Base-by-base conservation (phyloP, 2,888 invertebrate species). In the Hylaea fasciaria region DNA sequence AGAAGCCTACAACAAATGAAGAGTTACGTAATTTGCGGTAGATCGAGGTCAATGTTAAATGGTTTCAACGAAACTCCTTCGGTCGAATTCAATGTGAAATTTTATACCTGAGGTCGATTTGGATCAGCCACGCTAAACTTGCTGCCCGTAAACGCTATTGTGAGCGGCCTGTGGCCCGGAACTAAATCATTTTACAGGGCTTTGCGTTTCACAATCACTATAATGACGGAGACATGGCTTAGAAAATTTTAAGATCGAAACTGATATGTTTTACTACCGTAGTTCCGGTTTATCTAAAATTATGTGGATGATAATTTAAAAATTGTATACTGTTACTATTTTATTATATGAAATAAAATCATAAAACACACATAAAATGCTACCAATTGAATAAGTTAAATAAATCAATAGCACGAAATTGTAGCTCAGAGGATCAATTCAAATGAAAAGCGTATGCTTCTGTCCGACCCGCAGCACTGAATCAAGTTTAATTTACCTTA, bases 41-140 rank as follows among this genome's bases (percentile, higher is more conserved):
- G 49, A 63, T 53, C 54, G 48, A 68, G 74, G 73, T 71, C 71
- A 71, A 67, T 70, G 71, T 67, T 70, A 70, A 70, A 74, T 64
- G 58, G 65, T 70, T 63, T 65, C 53, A 46, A 60, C 58, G 28
- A 63, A 64, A 62, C 47, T 64, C 37, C 54, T 47, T 51, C 55
- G 41, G 55, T 56, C 59, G 49, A 66, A 59, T 63, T 59, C 37
- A 16, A 28, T 13, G 50, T 60, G 59, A 48, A 60, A 60, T 60
- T 61, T 37, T 56, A 61, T 56, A 56, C 51, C 51, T 56, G 29
- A 52, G 39, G 41, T 48, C 51, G 56, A 48, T 61, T 60, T 43
- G 52, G 51, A 48, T 56, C 61, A 61, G 51, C 13, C 51, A 28
- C 41, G 16, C 51, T 39, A 35, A 61, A 61, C 28, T 29, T 47